Evolutionary conservation across 2,797 vertebrate genomes (phyloP), one percentile per base, ranked within the genome.

Genomic region (Myotis findleyi): DNA sequence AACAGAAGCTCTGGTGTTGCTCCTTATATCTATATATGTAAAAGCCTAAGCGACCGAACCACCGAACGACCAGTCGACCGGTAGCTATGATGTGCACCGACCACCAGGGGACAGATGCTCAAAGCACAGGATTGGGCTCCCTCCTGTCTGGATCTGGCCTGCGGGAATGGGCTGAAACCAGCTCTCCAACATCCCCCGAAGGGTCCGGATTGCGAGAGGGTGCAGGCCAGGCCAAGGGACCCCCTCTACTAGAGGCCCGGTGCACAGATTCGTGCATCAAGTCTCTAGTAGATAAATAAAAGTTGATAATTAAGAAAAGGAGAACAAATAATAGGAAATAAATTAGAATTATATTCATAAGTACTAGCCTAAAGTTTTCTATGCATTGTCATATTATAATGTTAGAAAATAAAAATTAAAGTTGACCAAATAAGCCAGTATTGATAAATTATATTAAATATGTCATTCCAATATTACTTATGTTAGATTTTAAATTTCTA

Each of bases 331-430:
- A 80, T 41, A 72, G 21, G 68, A 33, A 30, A 72, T 13, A 4
- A 2, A 69, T 87, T 66, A 66, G n/a, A 97, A 90, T 93, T 91
- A 57, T 55, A 95, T 21, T 55, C n/a, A 73, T 53, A 55, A 27
- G 17, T 55, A 57, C 71, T 38, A 89, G 14, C 51, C 7, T 36
- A 92, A 72, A 77, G 8, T 38, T 73, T 88, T 49, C 47, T 84
- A 76, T 93, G 25, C 3, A 71, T 10, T 81, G 0, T 87, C 62
- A 80, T 84, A 90, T 27, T 80, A 27, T 38, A 49, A 68, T n/a
- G 6, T 76, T 68, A 72, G 18, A 38, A 87, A 64, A 49, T 76
- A 81, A 84, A 89, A 88, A 80, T 66, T 47, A 76, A 69, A 47
- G 83, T 72, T 79, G 33, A 53, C 27, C 12, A 4, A 68, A 91